Evolutionary conservation across 1,140 invertebrate genomes (phyloP).

Genomic region (Aphis gossypii): DNA sequence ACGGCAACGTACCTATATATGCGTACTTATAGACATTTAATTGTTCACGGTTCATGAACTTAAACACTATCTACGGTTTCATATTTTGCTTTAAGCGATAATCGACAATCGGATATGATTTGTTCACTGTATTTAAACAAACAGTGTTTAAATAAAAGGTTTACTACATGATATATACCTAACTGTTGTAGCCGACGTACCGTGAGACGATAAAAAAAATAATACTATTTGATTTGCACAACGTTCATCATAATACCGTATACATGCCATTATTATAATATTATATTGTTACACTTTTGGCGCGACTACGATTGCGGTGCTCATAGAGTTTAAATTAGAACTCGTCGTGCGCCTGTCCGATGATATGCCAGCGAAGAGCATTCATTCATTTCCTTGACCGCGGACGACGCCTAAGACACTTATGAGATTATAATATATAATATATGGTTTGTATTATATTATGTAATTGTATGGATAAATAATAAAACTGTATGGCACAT

Average conservation of each 20-base stretch:
- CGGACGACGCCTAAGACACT: neutral
- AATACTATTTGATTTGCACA: neutral
- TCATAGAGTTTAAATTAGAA: constrained; percentile 49
- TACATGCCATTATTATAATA: neutral
- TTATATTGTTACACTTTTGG: neutral
- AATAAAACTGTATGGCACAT: neutral
- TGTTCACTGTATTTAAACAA: neutral
- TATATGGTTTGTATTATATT: no score
- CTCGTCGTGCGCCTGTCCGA: constrained; percentile 32
- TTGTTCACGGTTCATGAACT: constrained; percentile 19
- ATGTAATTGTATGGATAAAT: neutral
- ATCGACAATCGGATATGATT: neutral
- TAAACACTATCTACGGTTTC: neutral
- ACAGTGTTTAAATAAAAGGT: neutral
- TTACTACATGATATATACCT: neutral
- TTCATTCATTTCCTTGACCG: constrained; percentile 32
- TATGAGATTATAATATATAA: neutral
- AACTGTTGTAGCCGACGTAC: neutral
- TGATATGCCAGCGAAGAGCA: neutral
- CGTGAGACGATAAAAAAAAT: neutral
- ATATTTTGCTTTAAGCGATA: neutral
- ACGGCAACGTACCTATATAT: neutral
- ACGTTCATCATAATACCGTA: neutral
- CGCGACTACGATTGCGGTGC: neutral
- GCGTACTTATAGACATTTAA: constrained; percentile 9